These are phyloP conservation scores for Pseudochirops cupreus DNA, from an alignment of 2,797 vertebrate genomes.

Conservation along the genomic window DNA sequence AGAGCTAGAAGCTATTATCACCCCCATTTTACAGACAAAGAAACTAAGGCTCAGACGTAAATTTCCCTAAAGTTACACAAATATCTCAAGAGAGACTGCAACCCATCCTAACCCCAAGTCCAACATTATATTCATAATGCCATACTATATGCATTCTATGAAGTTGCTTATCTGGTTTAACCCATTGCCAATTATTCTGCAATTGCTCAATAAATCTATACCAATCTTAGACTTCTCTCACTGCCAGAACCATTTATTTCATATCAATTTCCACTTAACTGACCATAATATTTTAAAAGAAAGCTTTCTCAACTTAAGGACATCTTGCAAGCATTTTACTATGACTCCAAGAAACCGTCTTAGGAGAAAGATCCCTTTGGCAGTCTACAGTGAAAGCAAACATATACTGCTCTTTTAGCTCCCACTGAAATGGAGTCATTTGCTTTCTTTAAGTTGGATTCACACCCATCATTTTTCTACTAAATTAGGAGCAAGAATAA, in stretches of 20 bases:
- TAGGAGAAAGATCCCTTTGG: not conserved
- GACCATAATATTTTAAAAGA: not conserved
- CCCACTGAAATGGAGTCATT: slow-evolving; percentile 8
- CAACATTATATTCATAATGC: not conserved
- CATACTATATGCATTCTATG: slow-evolving; percentile 26
- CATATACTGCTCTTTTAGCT: not conserved
- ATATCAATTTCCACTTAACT: slow-evolving; percentile 16
- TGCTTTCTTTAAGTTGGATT: slow-evolving; percentile 33
- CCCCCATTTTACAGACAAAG: not conserved
- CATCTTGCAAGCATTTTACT: not conserved
- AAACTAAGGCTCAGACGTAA: not conserved
- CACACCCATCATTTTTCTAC: slow-evolving; percentile 4
- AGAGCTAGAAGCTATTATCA: not conserved
- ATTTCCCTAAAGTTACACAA: not conserved
- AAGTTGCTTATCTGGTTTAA: slow-evolving; percentile 19
- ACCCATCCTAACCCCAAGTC: not conserved
- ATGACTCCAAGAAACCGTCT: slow-evolving; percentile 12
- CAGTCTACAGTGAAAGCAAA: not conserved
- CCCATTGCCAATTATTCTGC: slow-evolving; percentile 2
- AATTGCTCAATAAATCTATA: slow-evolving; percentile 9
- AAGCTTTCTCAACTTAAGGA: slow-evolving; percentile 1
- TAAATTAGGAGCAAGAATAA: slow-evolving; percentile 42
- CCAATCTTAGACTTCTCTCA: slow-evolving; percentile 15
- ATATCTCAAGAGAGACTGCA: not conserved
- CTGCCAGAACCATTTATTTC: not conserved